A percentile compares a stretch with the other conserved stretches of the same genome.
These are phyloP conservation scores for Diarsia mendica DNA, from an alignment of 2,888 invertebrate species.

Conservation along the genomic window DNA sequence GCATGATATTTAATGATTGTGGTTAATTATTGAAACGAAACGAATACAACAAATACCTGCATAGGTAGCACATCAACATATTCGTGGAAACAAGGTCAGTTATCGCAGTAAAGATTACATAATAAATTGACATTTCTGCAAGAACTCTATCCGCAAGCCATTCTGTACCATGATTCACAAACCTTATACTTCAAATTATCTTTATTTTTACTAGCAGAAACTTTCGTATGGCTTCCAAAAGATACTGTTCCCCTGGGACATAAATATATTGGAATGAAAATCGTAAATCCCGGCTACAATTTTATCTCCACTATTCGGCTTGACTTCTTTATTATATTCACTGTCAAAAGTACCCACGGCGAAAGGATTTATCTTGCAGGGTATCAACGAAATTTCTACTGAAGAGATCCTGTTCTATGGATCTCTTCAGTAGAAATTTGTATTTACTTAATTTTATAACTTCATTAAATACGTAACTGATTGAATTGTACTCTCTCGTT, in stretches of 20 bases:
- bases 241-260: conserved; percentile 52
- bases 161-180: too few species aligned
- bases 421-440: too few species aligned
- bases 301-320: conserved; percentile 55
- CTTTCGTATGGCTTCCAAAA: conserved; percentile 42
- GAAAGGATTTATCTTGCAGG: not conserved
- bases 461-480: not conserved
- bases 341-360: conserved; percentile 15
- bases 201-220: conserved; percentile 6
- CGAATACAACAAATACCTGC: too few species aligned
- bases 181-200: not conserved
- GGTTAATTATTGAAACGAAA: too few species aligned
- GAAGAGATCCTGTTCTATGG: too few species aligned
- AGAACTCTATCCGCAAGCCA: not conserved
- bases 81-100: too few species aligned
- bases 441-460: not conserved
- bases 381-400: not conserved
- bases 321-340: conserved; percentile 39
- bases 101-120: too few species aligned
- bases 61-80: too few species aligned
- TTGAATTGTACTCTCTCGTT: not conserved
- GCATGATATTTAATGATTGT: too few species aligned
- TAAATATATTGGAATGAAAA: conserved; percentile 56
- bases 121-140: not conserved
- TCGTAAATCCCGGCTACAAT: conserved; percentile 56